These are phyloP conservation scores for Ormyrus nitidulus DNA, from an alignment of 2,888 invertebrate species.

Conservation along the genomic window DNA sequence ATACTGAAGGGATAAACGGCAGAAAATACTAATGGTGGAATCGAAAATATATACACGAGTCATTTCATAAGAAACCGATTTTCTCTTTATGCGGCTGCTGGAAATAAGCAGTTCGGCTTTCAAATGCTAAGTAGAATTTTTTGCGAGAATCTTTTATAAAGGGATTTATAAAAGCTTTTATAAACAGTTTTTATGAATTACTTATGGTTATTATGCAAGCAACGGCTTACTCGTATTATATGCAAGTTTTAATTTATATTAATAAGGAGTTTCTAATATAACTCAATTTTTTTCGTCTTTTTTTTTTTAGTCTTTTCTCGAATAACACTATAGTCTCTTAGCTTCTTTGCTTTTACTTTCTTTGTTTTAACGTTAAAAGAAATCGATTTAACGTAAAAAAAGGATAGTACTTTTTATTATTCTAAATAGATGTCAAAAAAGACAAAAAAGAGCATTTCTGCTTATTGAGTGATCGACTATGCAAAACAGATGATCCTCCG, in stretches of 20 bases:
- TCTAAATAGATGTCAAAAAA: not conserved
- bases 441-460: not conserved
- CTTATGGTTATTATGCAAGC: too few species aligned
- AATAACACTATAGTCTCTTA: slow-evolving; percentile 12
- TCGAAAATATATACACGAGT: not conserved
- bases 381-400: slow-evolving; percentile 27
- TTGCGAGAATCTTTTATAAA: slow-evolving; percentile 12
- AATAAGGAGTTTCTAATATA: too few species aligned
- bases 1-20: not conserved
- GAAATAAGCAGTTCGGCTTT: too few species aligned
- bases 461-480: not conserved
- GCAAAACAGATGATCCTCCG: slow-evolving; percentile 12
- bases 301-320: slow-evolving; percentile 1
- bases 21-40: not conserved
- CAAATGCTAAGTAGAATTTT: not conserved
- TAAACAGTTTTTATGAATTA: too few species aligned
- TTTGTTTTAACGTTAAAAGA: not conserved
- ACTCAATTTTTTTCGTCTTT: not conserved
- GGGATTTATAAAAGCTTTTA: too few species aligned
- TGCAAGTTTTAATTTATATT: too few species aligned
- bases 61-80: not conserved
- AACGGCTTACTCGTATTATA: too few species aligned
- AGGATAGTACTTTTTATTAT: slow-evolving; percentile 30
- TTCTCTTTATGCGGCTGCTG: not conserved
- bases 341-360: not conserved